These are phyloP conservation scores for Standfussiana lucernea DNA, from an alignment of 2,888 invertebrate genomes.

Conservation along the genomic window DNA sequence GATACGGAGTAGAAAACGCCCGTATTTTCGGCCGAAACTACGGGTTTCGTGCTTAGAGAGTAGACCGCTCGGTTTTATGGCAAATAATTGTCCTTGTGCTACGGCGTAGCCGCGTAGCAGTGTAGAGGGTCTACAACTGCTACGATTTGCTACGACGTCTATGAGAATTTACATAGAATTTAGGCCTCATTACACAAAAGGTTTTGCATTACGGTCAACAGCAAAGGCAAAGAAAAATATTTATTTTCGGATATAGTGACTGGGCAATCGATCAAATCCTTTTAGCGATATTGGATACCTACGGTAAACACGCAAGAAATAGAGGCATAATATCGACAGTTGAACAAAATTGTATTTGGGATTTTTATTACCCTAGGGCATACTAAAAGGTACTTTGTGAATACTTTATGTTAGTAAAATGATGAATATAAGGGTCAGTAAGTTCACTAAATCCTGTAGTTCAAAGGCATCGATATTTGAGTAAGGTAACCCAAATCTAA, in stretches of 20 bases:
- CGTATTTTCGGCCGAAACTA: no score
- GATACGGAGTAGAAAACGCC: no score
- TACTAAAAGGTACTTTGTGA: slow-evolving; percentile 30
- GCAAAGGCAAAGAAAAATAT: slow-evolving; percentile 8
- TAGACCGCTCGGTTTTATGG: neutral
- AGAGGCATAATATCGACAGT: slow-evolving; percentile 33
- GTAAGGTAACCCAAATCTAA: neutral
- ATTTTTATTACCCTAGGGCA: slow-evolving; percentile 35
- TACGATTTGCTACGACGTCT: slow-evolving; percentile 4
- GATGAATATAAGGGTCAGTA: slow-evolving; percentile 14
- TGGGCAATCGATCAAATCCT: slow-evolving; percentile 48
- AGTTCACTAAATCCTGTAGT: neutral
- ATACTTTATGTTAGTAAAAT: slow-evolving; percentile 13
- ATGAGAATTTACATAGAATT: neutral
- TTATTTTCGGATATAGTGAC: slow-evolving; percentile 29
- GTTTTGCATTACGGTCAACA: neutral
- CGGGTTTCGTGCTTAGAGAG: no score
- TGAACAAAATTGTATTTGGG: slow-evolving; percentile 32
- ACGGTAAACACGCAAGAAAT: slow-evolving; percentile 46
- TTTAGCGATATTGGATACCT: slow-evolving; percentile 47
- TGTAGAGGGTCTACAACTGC: slow-evolving; percentile 19
- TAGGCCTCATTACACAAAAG: neutral
- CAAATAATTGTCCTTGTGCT: neutral
- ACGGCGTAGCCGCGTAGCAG: slow-evolving; percentile 38
- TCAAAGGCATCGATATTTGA: slow-evolving; percentile 11